A percentile compares a stretch with the other conserved stretches of the same genome.
Conservation (phyloP, 1,140 invertebrate genomes). For the Ostrea edulis region DNA sequence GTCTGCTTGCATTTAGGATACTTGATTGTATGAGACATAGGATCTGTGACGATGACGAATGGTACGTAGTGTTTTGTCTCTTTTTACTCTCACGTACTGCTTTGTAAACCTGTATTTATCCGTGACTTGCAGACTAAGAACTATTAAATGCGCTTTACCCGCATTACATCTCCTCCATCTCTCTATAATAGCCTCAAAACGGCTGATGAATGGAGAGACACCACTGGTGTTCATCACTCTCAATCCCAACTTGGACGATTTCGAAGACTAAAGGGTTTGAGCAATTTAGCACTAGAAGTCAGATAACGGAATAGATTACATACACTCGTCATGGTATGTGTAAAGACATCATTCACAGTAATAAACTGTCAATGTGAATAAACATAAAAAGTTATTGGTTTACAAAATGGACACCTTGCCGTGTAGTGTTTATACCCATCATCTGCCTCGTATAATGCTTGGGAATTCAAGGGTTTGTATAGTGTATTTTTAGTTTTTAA, state of each 20-base stretch:
- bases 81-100: not conserved
- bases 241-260: not conserved
- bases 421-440: not conserved
- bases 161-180: slow-evolving; percentile 1
- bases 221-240: not conserved
- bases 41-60: slow-evolving; percentile 5
- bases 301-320: not conserved
- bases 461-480: not conserved
- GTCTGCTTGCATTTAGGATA: not conserved
- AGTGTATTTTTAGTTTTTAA: not conserved
- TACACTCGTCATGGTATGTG: not conserved
- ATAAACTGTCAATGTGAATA: slow-evolving; percentile 31
- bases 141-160: not conserved
- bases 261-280: not conserved
- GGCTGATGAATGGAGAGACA: not conserved
- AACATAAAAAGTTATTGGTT: not conserved
- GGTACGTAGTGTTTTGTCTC: not conserved
- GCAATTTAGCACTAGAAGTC: not conserved
- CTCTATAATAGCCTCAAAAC: not conserved
- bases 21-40: slow-evolving; percentile 14
- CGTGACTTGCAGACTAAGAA: not conserved
- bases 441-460: not conserved
- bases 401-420: not conserved
- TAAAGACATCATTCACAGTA: slow-evolving; percentile 22
- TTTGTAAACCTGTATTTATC: not conserved